phyloP scores from a whole-genome alignment of 2,888 invertebrate genomes.

The Ophion obscuratus region DNA sequence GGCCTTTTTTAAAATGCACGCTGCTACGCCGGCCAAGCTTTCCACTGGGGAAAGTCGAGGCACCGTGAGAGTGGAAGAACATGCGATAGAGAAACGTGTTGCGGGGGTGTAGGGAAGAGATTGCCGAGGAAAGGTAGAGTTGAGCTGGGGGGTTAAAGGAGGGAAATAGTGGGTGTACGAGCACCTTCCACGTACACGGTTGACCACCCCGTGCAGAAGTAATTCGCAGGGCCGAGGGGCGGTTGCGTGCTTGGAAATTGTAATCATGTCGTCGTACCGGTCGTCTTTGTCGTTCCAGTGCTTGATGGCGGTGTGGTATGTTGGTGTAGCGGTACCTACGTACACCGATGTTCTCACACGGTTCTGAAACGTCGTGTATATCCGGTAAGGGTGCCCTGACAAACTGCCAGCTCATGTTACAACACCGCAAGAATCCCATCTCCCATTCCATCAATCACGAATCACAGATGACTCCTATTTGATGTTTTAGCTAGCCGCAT shows the following conservation, averaged over 20 bases:
- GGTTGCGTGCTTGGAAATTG: slow-evolving; percentile 76
- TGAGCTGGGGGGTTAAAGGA: not conserved
- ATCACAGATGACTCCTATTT: not conserved
- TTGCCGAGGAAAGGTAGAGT: slow-evolving; percentile 36
- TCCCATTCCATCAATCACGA: slow-evolving; percentile 52
- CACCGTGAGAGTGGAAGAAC: slow-evolving; percentile 18
- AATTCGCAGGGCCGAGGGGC: slow-evolving; percentile 74
- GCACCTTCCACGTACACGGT: slow-evolving; percentile 69
- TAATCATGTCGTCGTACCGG: slow-evolving; percentile 67
- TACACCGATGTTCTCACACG: slow-evolving; percentile 55
- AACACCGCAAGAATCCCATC: slow-evolving; percentile 22
- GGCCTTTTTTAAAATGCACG: slow-evolving; percentile 63
- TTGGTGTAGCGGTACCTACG: slow-evolving; percentile 28
- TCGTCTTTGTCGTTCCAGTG: slow-evolving; percentile 49
- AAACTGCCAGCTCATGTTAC: slow-evolving; percentile 59
- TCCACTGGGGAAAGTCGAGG: slow-evolving; percentile 27
- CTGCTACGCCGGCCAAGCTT: slow-evolving; percentile 50
- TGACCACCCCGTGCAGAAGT: slow-evolving; percentile 74
- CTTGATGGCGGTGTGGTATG: slow-evolving; percentile 31
- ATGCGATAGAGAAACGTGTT: slow-evolving; percentile 45
- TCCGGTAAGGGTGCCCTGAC: slow-evolving; percentile 58
- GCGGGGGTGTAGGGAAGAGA: slow-evolving; percentile 54
- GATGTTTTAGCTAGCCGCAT: not conserved
- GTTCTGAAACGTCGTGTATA: slow-evolving; percentile 37
- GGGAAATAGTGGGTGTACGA: slow-evolving; percentile 39